Evolutionary conservation across 1,140 invertebrate genomes (phyloP), one percentile per base, ranked within the genome.

Genomic region (Teleopsis dalmanni): DNA sequence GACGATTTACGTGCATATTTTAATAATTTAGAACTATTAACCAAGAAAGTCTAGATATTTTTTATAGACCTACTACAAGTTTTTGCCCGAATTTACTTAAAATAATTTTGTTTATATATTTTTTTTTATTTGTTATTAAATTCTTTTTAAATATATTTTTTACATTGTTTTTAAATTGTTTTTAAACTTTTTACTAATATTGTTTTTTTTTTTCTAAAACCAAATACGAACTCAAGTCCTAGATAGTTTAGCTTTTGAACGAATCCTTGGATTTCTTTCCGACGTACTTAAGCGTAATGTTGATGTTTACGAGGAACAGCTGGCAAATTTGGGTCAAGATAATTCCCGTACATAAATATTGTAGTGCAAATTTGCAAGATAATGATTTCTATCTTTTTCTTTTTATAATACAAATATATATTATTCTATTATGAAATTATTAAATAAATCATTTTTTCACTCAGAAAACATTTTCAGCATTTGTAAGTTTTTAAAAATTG

Each of bases 261-360:
- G 65, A 18, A 65, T 69, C 26, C 57, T 69, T 49, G 65, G 65
- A 49, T 60, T 61, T 54, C 53, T 69, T 13, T 60, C 63, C 54
- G 65, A 69, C 42, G 56, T 69, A 22, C 64, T 69, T 31, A 69
- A 69, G 53, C 64, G 61, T 26, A 64, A 66, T 51, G 53, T 69
- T n/a, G 49, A 42, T 31, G 13, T 41, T 10, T 54, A 54, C 31
- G 50, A 51, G 29, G 34, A 45, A 5, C 33, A 51, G 25, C 49
- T 53, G 41, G 34, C 31, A 5, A 31, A 53, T 36, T 18, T 53
- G 22, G 45, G 45, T 14, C 38, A 45, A 11, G 31, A 51, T 31
- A 45, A 25, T 37, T 26, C 31, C 5, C 34, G 19, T 22, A 43
- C n/a, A 31, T 42, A 29, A 42, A 27, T 16, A 23, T 13, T 40